Evolutionary conservation across 1,140 invertebrate genomes (phyloP), one percentile per base, ranked within the genome.

Genomic region (Leucophenga varia): DNA sequence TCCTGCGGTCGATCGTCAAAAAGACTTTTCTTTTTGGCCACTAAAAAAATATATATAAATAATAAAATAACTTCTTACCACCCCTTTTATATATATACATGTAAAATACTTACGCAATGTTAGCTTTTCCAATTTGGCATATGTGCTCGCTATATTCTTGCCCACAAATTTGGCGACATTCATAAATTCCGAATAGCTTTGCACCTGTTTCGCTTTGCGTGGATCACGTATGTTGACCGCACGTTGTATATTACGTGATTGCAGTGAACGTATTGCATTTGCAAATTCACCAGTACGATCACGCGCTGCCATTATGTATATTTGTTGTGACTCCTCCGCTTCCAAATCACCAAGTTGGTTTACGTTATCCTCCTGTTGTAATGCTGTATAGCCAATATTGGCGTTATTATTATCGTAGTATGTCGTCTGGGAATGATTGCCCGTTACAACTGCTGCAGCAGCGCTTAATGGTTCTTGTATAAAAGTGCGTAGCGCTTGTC

Each of bases 1-100:
- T 98, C 95, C 44, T 86, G 80, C 36, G 92, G 88, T 70, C 88
- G 81, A 70, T 98, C 95, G 79, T 98, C 93, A 81, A 98, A 98
- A 44, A 98, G 79, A 0, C 93, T 95, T 76, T 94, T 95, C 64
- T 89, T 87, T 79, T 96, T 97, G 2, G 95, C 94, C 82, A 98
- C 90, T 95, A 75, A 40, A 82, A 85, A 13, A 52, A 30, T n/a
- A n/a, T n/a, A n/a, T n/a, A n/a, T n/a, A n/a, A n/a, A n/a, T n/a
- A n/a, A n/a, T n/a, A n/a, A n/a, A n/a, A n/a, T n/a, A n/a, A n/a
- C n/a, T n/a, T n/a, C n/a, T n/a, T n/a, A n/a, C n/a, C n/a, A n/a
- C n/a, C n/a, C n/a, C n/a, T n/a, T n/a, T n/a, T n/a, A n/a, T n/a
- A n/a, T n/a, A n/a, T n/a, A n/a, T n/a, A n/a, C n/a, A n/a, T n/a